Conservation (phyloP, 2,797 vertebrate genomes). For the Spondyliosoma cantharus region DNA sequence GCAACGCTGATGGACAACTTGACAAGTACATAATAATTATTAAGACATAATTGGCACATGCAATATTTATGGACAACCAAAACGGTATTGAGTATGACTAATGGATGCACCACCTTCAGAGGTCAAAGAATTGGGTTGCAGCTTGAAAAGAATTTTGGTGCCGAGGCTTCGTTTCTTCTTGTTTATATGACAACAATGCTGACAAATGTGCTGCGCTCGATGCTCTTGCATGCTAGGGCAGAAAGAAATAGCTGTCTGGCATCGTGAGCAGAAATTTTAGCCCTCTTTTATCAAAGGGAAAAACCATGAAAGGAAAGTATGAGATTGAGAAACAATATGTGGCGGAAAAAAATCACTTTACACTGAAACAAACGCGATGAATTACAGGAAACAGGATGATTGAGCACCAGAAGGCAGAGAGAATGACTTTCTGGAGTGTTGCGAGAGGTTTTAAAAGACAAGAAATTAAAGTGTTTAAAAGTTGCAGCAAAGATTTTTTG, state of each 20-base stretch:
- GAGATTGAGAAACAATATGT: neutral
- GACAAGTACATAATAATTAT: slow-evolving; percentile 46
- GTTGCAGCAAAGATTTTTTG: neutral
- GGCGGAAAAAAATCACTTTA: neutral
- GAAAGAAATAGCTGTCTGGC: slow-evolving; percentile 10
- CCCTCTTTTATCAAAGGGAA: slow-evolving; percentile 9
- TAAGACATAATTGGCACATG: slow-evolving; percentile 9
- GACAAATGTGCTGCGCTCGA: slow-evolving; percentile 17
- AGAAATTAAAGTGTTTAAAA: neutral
- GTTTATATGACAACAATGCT: slow-evolving; percentile 41
- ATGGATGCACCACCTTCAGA: slow-evolving; percentile 15
- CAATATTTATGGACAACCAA: slow-evolving; percentile 34
- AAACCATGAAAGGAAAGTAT: slow-evolving; percentile 21
- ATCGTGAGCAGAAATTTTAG: slow-evolving; percentile 19
- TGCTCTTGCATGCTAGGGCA: slow-evolving; percentile 47
- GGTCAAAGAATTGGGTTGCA: slow-evolving; percentile 47
- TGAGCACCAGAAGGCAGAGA: slow-evolving; percentile 6
- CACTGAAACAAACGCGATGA: slow-evolving; percentile 38
- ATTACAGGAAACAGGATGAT: slow-evolving; percentile 25
- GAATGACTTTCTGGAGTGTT: neutral
- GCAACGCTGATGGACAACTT: slow-evolving; percentile 39
- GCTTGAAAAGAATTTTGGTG: slow-evolving; percentile 19
- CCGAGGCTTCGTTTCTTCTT: slow-evolving; percentile 29
- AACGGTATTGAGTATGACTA: slow-evolving; percentile 8
- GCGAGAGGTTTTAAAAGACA: neutral